These are phyloP conservation scores for Porites rus DNA, from an alignment of 92 coral and sea anemone genomes.

Conservation along the genomic window DNA sequence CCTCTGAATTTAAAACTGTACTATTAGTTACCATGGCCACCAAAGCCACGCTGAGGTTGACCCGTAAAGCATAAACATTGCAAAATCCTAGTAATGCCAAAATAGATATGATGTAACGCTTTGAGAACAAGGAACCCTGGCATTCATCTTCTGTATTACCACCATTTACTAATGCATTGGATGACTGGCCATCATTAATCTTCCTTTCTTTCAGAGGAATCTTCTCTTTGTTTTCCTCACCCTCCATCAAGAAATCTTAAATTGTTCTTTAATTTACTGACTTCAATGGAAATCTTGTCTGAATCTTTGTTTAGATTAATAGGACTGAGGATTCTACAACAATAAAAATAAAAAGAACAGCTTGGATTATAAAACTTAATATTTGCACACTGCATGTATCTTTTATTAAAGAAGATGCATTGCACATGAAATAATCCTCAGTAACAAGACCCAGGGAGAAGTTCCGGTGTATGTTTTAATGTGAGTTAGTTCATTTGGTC, in stretches of 20 bases:
- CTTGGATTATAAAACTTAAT: no score
- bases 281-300: no score
- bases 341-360: no score
- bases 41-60: constrained; percentile 95
- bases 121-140: constrained; percentile 47
- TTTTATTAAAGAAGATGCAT: no score
- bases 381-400: no score
- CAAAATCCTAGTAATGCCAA: constrained; percentile 92
- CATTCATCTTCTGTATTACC: background rate
- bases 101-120: constrained; percentile 80
- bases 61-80: constrained; percentile 94
- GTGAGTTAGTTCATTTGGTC: no score
- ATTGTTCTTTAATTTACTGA: no score
- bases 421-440: no score
- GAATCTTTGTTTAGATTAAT: no score
- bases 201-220: constrained; percentile 14
- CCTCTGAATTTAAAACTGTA: constrained; percentile 56
- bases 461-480: no score
- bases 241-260: background rate
- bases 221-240: constrained; percentile 4
- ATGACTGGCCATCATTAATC: constrained; percentile 31
- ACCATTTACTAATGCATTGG: background rate
- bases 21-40: constrained; percentile 95
- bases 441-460: no score
- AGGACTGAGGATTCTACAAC: no score